Percentiles rank a stretch among this genome's conserved stretches.
These are phyloP conservation scores for Dynastes grantii DNA, from an alignment of 2,888 invertebrate species.

Conservation along the genomic window DNA sequence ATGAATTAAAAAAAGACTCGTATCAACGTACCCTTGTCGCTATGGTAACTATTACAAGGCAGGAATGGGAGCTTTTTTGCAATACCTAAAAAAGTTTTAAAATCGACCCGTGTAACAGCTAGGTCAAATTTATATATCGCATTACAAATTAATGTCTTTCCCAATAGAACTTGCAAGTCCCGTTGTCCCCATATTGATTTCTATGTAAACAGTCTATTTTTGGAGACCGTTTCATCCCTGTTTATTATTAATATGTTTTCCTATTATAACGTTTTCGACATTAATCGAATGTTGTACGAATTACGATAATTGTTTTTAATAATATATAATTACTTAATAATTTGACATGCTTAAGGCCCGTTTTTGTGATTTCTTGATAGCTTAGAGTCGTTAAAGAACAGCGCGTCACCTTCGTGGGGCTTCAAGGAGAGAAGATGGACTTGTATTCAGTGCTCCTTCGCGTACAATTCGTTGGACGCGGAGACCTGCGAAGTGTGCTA, in stretches of 20 bases:
- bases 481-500: conserved; percentile 89
- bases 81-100: conserved; percentile 26
- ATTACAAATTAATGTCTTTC: conserved; percentile 46
- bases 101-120: conserved; percentile 6
- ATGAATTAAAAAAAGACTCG: conserved; percentile 4
- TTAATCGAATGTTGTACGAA: background rate
- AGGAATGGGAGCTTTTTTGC: background rate
- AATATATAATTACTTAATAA: background rate
- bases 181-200: conserved; percentile 41
- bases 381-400: conserved; percentile 60
- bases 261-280: conserved; percentile 10
- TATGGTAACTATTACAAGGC: background rate
- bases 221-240: conserved; percentile 22
- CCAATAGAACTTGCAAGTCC: conserved; percentile 29
- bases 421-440: conserved; percentile 83
- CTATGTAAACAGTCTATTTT: conserved; percentile 43
- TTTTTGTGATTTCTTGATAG: conserved; percentile 34
- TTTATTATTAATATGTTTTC: conserved; percentile 41
- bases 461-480: conserved; percentile 87
- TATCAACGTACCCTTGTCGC: background rate
- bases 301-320: background rate
- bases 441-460: conserved; percentile 90
- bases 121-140: conserved; percentile 24
- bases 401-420: conserved; percentile 62
- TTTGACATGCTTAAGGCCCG: background rate